Evolutionary conservation across 30 jellyfish, hydroid and myxozoan species (phyloP).

Genomic region (Aurelia aurita complex sp. Pacific): DNA sequence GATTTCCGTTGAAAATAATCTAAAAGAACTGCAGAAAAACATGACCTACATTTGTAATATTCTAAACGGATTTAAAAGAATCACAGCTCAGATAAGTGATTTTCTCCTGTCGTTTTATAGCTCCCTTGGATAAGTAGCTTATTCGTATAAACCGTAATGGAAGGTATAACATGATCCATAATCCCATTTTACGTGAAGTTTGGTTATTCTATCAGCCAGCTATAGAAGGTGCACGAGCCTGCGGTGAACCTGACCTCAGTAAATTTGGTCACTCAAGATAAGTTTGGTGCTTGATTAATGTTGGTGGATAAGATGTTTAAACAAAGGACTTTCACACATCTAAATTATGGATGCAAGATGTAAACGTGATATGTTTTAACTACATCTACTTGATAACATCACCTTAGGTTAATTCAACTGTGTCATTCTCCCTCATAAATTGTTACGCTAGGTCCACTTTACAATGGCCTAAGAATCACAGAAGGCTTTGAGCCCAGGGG

Average conservation of each 20-base stretch:
- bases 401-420: constrained; percentile 19
- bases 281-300: constrained; percentile 44
- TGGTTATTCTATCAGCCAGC: constrained; percentile 67
- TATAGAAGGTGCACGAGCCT: constrained; percentile 49
- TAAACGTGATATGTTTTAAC: constrained; percentile 53
- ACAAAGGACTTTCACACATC: constrained; percentile 16
- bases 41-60: too few relatives aligned
- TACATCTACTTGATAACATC: constrained; percentile 41
- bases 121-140: constrained; percentile 60
- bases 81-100: constrained; percentile 68
- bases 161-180: constrained; percentile 57
- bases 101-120: constrained; percentile 53
- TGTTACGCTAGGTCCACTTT: too few relatives aligned
- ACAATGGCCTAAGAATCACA: too few relatives aligned
- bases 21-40: too few relatives aligned
- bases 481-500: too few relatives aligned
- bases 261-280: constrained; percentile 29
- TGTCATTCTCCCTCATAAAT: too few relatives aligned
- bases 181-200: constrained; percentile 64
- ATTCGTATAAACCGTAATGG: constrained; percentile 64
- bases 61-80: constrained; percentile 51
- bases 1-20: too few relatives aligned
- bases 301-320: constrained; percentile 32
- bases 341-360: constrained; percentile 43
- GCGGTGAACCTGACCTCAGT: constrained; percentile 65